Evolutionary conservation across 2,888 invertebrate species (phyloP).

Genomic region (Papilio protenor): DNA sequence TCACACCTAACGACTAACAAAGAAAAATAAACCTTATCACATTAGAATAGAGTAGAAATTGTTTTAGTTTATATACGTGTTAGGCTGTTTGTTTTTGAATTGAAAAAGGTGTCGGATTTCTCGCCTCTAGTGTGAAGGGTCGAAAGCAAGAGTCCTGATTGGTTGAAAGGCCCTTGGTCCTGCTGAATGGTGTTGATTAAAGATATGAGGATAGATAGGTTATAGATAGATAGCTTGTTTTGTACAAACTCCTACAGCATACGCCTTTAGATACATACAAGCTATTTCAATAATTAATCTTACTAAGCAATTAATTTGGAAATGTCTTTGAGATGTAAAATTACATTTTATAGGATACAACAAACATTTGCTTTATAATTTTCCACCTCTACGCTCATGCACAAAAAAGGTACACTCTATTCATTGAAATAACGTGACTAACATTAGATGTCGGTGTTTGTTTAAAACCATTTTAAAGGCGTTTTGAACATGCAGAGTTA

Average conservation of each 20-base stretch:
- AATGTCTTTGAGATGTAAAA: too few relatives aligned
- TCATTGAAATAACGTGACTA: constrained; percentile 37
- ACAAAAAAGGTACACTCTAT: not conserved
- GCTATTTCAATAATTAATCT: not conserved
- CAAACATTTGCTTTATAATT: not conserved
- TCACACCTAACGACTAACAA: constrained; percentile 69
- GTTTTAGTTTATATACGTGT: constrained; percentile 42
- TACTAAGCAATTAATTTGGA: not conserved
- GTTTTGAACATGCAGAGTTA: constrained; percentile 28
- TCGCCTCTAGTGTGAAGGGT: constrained; percentile 82
- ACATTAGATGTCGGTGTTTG: constrained; percentile 46
- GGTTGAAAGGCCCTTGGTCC: constrained; percentile 58
- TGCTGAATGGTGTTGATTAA: constrained; percentile 68
- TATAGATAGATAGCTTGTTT: not conserved
- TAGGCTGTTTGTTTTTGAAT: constrained; percentile 56
- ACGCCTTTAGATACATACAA: not conserved
- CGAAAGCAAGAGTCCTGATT: constrained; percentile 66
- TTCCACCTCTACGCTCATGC: not conserved
- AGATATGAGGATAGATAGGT: constrained; percentile 47
- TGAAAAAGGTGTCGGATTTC: constrained; percentile 78
- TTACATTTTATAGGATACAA: not conserved
- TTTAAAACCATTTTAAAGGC: constrained; percentile 26
- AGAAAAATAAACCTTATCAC: constrained; percentile 50
- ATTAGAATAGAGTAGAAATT: constrained; percentile 38
- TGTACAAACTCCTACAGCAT: not conserved